Evolutionary conservation across 2,113 vertebrate genomes (phyloP).

Genomic region (Ranitomeya variabilis): DNA sequence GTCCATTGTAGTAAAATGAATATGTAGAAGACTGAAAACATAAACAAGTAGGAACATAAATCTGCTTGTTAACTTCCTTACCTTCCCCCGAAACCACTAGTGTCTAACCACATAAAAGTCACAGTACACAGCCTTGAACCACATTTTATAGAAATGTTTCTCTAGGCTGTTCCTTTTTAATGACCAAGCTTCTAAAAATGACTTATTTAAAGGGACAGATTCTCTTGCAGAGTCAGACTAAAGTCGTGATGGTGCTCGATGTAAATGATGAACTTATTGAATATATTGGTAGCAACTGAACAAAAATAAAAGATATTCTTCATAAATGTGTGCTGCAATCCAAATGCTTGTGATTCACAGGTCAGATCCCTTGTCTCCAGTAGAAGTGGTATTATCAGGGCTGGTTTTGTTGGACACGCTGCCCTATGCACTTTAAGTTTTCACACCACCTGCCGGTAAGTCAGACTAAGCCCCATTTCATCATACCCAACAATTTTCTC

Average conservation of each 20-base stretch:
- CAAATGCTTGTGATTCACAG: constrained; percentile 8
- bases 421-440: too few relatives aligned
- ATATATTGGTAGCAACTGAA: not conserved
- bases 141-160: not conserved
- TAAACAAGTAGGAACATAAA: constrained; percentile 10
- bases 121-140: not conserved
- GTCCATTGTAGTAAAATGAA: constrained; percentile 5
- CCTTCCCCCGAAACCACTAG: constrained; percentile 5
- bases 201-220: constrained; percentile 15
- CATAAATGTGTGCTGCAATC: not conserved
- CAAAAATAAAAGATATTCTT: constrained; percentile 1
- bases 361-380: constrained; percentile 26
- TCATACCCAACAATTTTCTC: too few relatives aligned
- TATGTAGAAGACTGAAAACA: not conserved
- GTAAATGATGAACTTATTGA: not conserved
- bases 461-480: too few relatives aligned
- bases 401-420: too few relatives aligned
- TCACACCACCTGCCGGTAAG: too few relatives aligned
- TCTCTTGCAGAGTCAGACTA: not conserved
- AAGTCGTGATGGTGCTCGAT: not conserved
- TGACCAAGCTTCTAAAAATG: not conserved
- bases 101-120: constrained; percentile 24
- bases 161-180: constrained; percentile 8
- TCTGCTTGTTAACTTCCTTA: constrained; percentile 8
- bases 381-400: not conserved